Evolutionary conservation across 2,888 invertebrate species (phyloP).

Genomic region (Chrysolina americana): DNA sequence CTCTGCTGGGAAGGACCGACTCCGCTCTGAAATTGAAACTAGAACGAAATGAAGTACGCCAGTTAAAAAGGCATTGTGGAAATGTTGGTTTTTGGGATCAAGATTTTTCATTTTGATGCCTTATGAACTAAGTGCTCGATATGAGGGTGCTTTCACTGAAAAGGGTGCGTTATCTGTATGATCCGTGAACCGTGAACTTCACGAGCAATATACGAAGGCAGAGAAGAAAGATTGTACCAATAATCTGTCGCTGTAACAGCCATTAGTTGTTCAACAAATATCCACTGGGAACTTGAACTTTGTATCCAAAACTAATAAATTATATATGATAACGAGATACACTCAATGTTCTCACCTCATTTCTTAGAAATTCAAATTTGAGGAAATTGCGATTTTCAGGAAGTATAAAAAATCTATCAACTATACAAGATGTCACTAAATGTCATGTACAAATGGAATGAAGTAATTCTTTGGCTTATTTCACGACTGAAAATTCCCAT

Average conservation of each 20-base stretch:
- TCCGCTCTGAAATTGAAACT: conserved; percentile 31
- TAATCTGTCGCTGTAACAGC: no score
- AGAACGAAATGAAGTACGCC: conserved; percentile 2
- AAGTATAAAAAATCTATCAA: no score
- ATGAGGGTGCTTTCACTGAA: conserved; percentile 19
- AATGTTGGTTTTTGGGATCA: conserved; percentile 30
- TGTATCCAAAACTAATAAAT: no score
- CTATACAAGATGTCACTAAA: no score
- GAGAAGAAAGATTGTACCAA: not conserved
- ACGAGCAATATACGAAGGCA: not conserved
- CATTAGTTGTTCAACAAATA: not conserved
- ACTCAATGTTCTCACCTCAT: no score
- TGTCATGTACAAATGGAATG: no score
- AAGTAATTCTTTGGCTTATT: no score
- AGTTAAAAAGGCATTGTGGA: conserved; percentile 19
- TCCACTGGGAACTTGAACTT: no score
- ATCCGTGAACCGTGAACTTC: not conserved
- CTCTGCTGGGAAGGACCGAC: conserved; percentile 24
- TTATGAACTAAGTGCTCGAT: conserved; percentile 10
- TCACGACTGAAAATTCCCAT: no score
- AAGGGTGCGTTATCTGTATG: not conserved
- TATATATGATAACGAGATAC: no score
- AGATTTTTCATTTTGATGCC: conserved; percentile 23
- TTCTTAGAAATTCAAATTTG: no score
- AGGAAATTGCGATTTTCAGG: no score